Evolutionary conservation across 1,140 invertebrate species (phyloP), one percentile per base, ranked within the genome.

Genomic region (Apocrypta bakeri): DNA sequence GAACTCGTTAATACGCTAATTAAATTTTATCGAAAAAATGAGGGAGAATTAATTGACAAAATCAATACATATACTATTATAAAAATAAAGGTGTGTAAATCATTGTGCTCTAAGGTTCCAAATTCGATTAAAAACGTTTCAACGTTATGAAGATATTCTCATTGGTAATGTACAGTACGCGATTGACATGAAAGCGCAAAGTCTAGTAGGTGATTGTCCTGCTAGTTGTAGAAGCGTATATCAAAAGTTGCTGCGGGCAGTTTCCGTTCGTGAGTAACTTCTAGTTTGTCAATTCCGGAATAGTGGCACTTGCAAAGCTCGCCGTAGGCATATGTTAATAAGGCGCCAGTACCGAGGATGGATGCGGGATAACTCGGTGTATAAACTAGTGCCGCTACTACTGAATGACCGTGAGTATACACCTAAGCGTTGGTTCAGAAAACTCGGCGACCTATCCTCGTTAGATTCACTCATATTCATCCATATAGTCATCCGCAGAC

Each of bases 241-340:
- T 0, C 63, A 66, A 66, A 66, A 66, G 63, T 66, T 66, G 25
- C 12, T 66, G 9, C 63, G 8, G 63, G 25, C 63, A 8, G 27
- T 11, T 66, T 27, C 25, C 63, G 6, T 25, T 29, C 24, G 63
- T 4, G 24, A 29, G 9, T 29, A 66, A 66, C 63, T 66, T 37
- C 68, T 8, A 68, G 27, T 79, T 79, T 33, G 83, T 84, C 87
- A 89, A 87, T 87, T 75, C 79, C 86, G 83, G 88, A 88, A 89
- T 89, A 88, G 83, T 83, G 82, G 79, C 84, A 87, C 84, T 88
- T 86, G 85, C 81, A 79, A 79, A 75, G 78, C 81, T 48, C 83
- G 63, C 71, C 73, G 86, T 85, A 79, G 82, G 85, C 82, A 84
- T 88, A 87, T 88, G 89, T 89, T 89, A 90, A 89, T 90, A 90